Base-by-base conservation (phyloP, 2,113 vertebrate genomes). In the Atherinomorus stipes region DNA sequence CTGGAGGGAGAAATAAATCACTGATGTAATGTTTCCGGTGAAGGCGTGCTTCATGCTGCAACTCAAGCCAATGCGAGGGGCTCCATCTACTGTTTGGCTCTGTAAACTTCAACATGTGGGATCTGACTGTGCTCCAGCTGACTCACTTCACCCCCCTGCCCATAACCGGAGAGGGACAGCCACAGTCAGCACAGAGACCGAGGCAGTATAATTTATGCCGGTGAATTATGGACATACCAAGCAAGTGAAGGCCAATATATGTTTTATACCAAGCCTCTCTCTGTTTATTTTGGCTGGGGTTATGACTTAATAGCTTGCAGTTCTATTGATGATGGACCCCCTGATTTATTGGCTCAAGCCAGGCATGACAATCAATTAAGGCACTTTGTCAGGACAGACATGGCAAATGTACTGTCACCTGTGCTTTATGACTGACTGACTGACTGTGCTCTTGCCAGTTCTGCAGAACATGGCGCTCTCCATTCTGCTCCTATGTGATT, bases 161-260 rank as follows among this genome's bases (percentile, higher is more conserved):
- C 21, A 53, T 63, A 74, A 78, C 78, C 16, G 58, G 58, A 63
- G 64, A 60, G 57, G 79, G 74, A 75, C 83, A 77, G 75, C 61
- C 60, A 65, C 61, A 66, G 70, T 82, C 87, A 47, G 77, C 63
- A 76, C 52, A 60, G 70, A 69, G 50, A 44, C 64, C 22, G 51
- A 73, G 71, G 71, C 64, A 26, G 50, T 54, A 59, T 86, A 88
- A 92, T 93, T 90, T 92, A 93, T 82, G 77, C 85, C 80, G 23
- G 42, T 90, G 88, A 94, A 88, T 92, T 90, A 93, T 90, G 85
- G 80, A 79, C 67, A 83, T 71, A 80, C 76, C 80, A 18, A 78
- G 64, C 76, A 72, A 82, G 81, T 85, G 89, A 93, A 93, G 92
- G 91, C 92, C 91, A 88, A 83, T 90, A 81, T 88, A 86, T 89